These are phyloP conservation scores for Chrysopilus asiliformis DNA, from an alignment of 2,888 invertebrate species.

Conservation along the genomic window DNA sequence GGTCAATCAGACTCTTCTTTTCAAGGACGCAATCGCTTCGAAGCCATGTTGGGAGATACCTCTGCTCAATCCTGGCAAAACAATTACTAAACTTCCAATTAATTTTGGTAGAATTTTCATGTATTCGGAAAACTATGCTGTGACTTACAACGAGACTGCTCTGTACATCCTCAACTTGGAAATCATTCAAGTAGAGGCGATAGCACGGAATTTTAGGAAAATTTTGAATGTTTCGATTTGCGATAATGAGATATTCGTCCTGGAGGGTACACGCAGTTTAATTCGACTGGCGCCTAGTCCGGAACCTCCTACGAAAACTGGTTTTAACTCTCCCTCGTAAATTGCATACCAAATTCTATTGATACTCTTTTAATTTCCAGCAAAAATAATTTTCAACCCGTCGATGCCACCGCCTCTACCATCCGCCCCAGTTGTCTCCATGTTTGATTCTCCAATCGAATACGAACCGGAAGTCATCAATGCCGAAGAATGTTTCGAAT, in stretches of 20 bases:
- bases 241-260: slow-evolving; percentile 58
- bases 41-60: slow-evolving; percentile 49
- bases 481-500: slow-evolving; percentile 64
- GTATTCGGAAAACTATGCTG: slow-evolving; percentile 57
- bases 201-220: slow-evolving; percentile 47
- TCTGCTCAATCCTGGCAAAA: slow-evolving; percentile 49
- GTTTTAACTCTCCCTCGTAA: not conserved
- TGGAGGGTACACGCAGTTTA: slow-evolving; percentile 66
- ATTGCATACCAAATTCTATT: slow-evolving; percentile 1
- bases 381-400: slow-evolving; percentile 32
- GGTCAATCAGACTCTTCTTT: slow-evolving; percentile 73
- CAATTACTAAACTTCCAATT: slow-evolving; percentile 17
- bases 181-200: slow-evolving; percentile 49
- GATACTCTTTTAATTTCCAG: slow-evolving; percentile 11
- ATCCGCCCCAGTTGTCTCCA: slow-evolving; percentile 18
- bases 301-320: slow-evolving; percentile 42
- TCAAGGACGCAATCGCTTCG: slow-evolving; percentile 49
- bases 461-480: slow-evolving; percentile 39
- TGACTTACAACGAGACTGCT: slow-evolving; percentile 56
- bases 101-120: slow-evolving; percentile 50
- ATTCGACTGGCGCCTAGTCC: slow-evolving; percentile 64
- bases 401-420: slow-evolving; percentile 30
- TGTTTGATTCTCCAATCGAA: slow-evolving; percentile 29
- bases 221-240: slow-evolving; percentile 28
- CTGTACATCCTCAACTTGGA: slow-evolving; percentile 66